A percentile compares a stretch with the other conserved stretches of the same genome.
phyloP scores from a whole-genome alignment of 2,888 invertebrate species.

The Clunio marinus region DNA sequence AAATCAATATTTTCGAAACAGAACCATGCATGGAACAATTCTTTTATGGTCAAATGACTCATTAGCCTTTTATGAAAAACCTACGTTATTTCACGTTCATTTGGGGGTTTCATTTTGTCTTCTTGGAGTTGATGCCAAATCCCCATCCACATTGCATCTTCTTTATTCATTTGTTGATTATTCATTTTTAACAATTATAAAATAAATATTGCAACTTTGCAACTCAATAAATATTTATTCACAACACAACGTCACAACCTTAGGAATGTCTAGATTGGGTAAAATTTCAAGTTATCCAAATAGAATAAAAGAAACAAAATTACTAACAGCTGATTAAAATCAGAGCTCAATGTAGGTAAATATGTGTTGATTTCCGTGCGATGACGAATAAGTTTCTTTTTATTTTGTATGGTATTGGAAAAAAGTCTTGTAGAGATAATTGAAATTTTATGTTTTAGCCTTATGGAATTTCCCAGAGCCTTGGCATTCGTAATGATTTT shows the following conservation, averaged over 20 bases:
- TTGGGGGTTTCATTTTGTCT: slow-evolving; percentile 57
- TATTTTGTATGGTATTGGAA: no score
- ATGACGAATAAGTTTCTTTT: no score
- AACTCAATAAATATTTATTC: no score
- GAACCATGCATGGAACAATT: no score
- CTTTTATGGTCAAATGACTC: no score
- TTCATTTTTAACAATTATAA: background rate
- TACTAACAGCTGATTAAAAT: background rate
- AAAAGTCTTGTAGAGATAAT: background rate
- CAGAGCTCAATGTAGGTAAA: slow-evolving; percentile 4
- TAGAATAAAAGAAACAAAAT: background rate
- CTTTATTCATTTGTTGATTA: slow-evolving; percentile 51
- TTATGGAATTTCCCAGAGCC: background rate
- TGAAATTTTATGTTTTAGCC: background rate
- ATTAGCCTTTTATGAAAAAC: slow-evolving; percentile 42
- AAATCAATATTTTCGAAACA: no score
- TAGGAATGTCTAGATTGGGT: background rate
- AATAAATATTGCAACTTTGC: no score
- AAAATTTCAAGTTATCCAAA: background rate
- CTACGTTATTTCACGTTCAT: slow-evolving; percentile 66
- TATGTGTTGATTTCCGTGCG: background rate
- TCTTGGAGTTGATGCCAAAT: slow-evolving; percentile 66
- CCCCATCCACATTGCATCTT: slow-evolving; percentile 74
- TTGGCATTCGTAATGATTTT: background rate
- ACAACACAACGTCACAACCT: no score